Evolutionary conservation across 2,888 invertebrate species (phyloP), one percentile per base, ranked within the genome.

Genomic region (Deilephila elpenor): DNA sequence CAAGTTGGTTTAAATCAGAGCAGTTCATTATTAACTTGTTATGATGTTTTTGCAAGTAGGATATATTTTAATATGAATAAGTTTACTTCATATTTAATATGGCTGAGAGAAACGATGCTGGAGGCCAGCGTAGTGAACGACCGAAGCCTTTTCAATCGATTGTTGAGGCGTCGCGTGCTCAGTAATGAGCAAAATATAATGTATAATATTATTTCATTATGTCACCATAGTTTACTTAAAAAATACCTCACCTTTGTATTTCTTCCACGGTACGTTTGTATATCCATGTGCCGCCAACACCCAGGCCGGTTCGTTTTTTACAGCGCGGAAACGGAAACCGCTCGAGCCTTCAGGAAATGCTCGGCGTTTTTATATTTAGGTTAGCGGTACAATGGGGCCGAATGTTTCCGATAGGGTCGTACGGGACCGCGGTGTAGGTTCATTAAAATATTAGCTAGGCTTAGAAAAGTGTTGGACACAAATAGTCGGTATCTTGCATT

Each of bases 271-370:
- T n/a, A 5, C 56, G 56, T n/a, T 56, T 56, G 44, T 67, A 67
- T 51, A 25, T 67, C 67, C 67, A 8, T 14, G 59, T 56, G 60
- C 25, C 20, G 67, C 37, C 51, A 61, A 71, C 70, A 73, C 86
- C 85, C 88, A 85, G 85, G 82, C 81, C 82, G 86, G 88, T 81
- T 86, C 86, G 89, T 89, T 92, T 91, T 92, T 92, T 92, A 91
- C 91, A 88, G 86, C 89, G 86, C 67, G 93, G 93, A 93, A 92
- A 62, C 92, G 94, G 93, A 93, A 91, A 91, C 89, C 85, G 87
- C 90, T 90, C 88, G 89, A 90, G 91, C 91, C 90, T 93, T 86
- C 92, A 91, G 93, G 94, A 93, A 93, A 92, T 86, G 93, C 90
- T 93, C 88, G 51, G 93, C 93, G 94, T 93, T 94, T 92, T 89